These are phyloP conservation scores for Bombylius major DNA, from an alignment of 2,888 invertebrate genomes.

Conservation along the genomic window DNA sequence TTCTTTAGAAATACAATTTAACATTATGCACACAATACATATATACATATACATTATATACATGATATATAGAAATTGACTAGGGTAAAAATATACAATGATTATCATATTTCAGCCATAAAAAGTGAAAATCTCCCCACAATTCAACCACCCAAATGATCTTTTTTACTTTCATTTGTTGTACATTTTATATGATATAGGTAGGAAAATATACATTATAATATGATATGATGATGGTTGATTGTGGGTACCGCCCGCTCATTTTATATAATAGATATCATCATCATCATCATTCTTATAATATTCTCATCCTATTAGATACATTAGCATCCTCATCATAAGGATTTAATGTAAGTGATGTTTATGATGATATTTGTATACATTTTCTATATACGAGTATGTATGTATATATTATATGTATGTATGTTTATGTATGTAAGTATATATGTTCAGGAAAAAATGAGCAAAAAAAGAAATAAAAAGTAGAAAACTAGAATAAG, in stretches of 20 bases:
- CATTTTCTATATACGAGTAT: neutral
- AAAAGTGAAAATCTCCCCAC: constrained; percentile 9
- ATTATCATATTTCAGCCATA: constrained; percentile 13
- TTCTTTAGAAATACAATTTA: no score
- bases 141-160: constrained; percentile 12
- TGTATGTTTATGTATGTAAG: neutral
- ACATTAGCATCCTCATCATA: neutral
- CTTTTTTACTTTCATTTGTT: constrained; percentile 13
- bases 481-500: neutral
- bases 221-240: neutral
- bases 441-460: neutral
- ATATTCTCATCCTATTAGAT: neutral
- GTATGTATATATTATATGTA: no score
- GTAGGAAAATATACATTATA: neutral
- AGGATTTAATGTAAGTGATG: neutral
- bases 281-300: neutral
- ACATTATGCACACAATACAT: neutral
- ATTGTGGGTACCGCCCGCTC: neutral
- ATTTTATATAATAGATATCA: neutral
- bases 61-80: neutral
- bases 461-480: neutral
- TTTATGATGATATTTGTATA: neutral
- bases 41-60: neutral
- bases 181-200: constrained; percentile 10
- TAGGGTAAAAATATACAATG: neutral